Evolutionary conservation across 1,140 invertebrate genomes (phyloP).

Genomic region (Drosophila tani): DNA sequence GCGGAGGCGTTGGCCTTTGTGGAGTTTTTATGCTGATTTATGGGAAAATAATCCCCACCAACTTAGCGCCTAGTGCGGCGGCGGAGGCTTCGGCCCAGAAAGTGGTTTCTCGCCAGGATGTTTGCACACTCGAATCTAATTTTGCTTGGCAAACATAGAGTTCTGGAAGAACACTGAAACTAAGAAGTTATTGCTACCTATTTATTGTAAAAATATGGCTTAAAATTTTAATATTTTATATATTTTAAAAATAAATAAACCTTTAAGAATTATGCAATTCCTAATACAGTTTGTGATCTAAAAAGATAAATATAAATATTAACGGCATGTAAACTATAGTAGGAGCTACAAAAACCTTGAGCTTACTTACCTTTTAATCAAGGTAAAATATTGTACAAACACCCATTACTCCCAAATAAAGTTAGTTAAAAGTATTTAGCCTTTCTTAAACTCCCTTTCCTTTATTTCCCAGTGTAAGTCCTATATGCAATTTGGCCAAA

Average conservation of each 20-base stretch:
- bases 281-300: too few species aligned
- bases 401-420: too few species aligned
- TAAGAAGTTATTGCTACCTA: too few species aligned
- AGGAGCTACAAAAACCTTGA: neutral
- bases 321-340: too few species aligned
- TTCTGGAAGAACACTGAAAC: neutral
- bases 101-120: slow-evolving; percentile 32
- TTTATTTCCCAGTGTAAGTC: neutral
- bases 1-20: slow-evolving; percentile 57
- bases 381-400: neutral
- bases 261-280: neutral
- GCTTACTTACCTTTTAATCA: neutral
- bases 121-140: slow-evolving; percentile 53
- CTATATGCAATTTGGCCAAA: slow-evolving; percentile 49
- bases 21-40: slow-evolving; percentile 78
- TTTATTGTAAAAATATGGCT: too few species aligned
- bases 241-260: neutral
- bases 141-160: slow-evolving; percentile 39
- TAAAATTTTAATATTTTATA: too few species aligned
- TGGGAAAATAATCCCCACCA: slow-evolving; percentile 75
- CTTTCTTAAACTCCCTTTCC: neutral
- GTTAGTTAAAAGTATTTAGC: neutral
- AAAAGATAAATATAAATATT: neutral
- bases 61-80: slow-evolving; percentile 64
- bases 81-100: slow-evolving; percentile 7